Conservation (phyloP, 2,888 invertebrate genomes). For the Thysanoteuthis rhombus region DNA sequence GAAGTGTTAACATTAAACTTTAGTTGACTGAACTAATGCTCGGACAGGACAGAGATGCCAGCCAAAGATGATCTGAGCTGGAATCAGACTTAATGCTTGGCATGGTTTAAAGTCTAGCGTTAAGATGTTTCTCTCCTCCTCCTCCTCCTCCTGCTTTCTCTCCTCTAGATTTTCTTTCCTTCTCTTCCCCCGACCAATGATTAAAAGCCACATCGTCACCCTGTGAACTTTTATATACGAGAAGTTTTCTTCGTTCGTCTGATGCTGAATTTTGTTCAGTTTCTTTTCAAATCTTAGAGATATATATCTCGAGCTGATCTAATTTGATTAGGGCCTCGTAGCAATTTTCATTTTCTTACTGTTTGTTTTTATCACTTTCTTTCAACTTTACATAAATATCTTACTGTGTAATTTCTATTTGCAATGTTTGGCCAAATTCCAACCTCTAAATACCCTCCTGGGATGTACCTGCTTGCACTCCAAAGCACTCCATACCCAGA, state of each 20-base stretch:
- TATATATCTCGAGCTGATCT: not conserved
- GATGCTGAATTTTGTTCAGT: not conserved
- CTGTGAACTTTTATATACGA: not conserved
- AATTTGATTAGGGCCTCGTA: not conserved
- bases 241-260: not conserved
- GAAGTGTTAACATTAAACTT: slow-evolving; percentile 12
- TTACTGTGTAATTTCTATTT: slow-evolving; percentile 12
- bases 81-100: slow-evolving; percentile 12
- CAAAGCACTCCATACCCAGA: not conserved
- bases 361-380: not conserved
- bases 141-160: not conserved
- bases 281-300: not conserved
- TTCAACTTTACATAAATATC: not conserved
- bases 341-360: not conserved
- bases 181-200: not conserved
- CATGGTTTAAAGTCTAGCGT: not conserved
- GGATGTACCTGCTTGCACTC: not conserved
- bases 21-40: not conserved
- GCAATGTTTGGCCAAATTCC: slow-evolving; percentile 12
- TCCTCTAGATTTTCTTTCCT: not conserved
- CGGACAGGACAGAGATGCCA: not conserved
- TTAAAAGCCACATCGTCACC: not conserved
- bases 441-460: not conserved
- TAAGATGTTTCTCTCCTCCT: not conserved
- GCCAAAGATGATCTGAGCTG: not conserved